phyloP scores from a whole-genome alignment of 2,888 invertebrate species.

The Agrilus mali region DNA sequence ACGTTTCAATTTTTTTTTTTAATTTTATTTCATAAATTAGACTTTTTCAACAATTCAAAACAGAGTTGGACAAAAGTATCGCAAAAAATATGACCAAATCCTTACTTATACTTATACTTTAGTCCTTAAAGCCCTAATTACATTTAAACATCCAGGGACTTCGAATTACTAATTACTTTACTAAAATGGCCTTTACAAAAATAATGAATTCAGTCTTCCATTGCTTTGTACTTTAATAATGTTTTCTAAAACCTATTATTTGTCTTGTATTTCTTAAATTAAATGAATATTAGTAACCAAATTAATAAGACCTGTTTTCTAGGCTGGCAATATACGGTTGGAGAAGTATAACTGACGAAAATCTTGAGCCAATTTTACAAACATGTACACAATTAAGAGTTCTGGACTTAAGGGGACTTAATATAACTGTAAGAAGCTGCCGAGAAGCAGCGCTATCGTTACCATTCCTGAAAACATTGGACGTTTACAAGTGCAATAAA shows the following conservation, averaged over 20 bases:
- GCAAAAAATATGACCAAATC: no score
- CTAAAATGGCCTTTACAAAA: not conserved
- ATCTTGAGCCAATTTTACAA: constrained; percentile 21
- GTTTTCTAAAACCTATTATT: not conserved
- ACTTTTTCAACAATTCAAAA: not conserved
- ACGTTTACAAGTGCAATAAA: constrained; percentile 20
- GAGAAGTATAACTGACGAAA: constrained; percentile 23
- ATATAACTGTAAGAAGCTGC: constrained; percentile 23
- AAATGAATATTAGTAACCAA: no score
- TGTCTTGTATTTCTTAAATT: not conserved
- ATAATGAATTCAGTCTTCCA: not conserved
- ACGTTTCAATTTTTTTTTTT: not conserved
- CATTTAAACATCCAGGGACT: no score
- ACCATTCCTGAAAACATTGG: constrained; percentile 19
- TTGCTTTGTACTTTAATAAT: not conserved
- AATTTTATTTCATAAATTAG: not conserved
- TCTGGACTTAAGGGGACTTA: constrained; percentile 19
- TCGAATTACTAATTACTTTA: no score
- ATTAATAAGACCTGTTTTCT: constrained; percentile 6
- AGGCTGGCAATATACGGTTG: constrained; percentile 22
- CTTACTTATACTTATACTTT: no score
- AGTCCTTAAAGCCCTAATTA: no score
- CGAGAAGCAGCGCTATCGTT: constrained; percentile 21
- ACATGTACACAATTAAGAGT: constrained; percentile 20
- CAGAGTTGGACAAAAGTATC: no score